Evolutionary conservation across 2,113 vertebrate genomes (phyloP).

Genomic region (Telmatochromis bifrenatus): DNA sequence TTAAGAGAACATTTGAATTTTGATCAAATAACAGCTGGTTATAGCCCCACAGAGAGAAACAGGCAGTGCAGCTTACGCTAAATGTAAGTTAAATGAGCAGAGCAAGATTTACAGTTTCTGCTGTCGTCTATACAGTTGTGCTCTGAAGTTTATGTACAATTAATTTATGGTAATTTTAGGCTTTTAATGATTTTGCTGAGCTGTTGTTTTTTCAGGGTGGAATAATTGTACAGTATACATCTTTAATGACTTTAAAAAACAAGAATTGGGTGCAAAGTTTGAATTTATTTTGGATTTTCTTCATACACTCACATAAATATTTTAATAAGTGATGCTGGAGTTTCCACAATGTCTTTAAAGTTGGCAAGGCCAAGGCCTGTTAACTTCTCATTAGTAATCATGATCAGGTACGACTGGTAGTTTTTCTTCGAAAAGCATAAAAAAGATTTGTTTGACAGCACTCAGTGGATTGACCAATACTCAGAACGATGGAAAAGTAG

Average conservation of each 20-base stretch:
- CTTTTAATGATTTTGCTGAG: neutral
- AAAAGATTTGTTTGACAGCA: neutral
- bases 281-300: neutral
- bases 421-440: neutral
- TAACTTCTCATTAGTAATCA: neutral
- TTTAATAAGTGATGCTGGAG: neutral
- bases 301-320: neutral
- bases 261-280: neutral
- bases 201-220: neutral
- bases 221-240: neutral
- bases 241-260: neutral
- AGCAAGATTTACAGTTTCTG: neutral
- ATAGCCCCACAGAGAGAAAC: neutral
- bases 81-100: neutral
- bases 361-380: neutral
- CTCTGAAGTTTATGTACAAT: neutral
- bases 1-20: neutral
- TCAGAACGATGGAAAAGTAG: neutral
- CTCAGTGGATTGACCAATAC: neutral
- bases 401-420: accelerated
- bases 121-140: neutral
- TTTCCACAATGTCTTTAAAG: neutral
- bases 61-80: accelerated
- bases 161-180: neutral
- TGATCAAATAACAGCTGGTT: neutral